Evolutionary conservation across 2,888 invertebrate species (phyloP).

Genomic region (Lacanobia wlatinum): DNA sequence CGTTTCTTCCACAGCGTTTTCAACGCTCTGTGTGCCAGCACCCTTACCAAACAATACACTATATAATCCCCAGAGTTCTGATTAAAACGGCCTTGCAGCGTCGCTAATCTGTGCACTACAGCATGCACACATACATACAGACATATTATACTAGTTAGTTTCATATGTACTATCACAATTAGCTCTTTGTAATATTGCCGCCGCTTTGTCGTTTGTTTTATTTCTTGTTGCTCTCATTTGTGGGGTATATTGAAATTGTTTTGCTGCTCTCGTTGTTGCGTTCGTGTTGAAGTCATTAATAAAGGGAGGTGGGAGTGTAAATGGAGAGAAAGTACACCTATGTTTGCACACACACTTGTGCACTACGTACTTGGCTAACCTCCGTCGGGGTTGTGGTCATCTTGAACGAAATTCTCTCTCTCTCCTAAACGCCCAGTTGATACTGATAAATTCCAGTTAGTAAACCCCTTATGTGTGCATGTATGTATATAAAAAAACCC

Average conservation of each 20-base stretch:
- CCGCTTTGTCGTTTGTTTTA: constrained; percentile 43
- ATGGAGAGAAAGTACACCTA: too few species aligned
- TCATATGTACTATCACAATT: constrained; percentile 55
- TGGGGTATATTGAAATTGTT: constrained; percentile 13
- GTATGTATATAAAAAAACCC: too few species aligned
- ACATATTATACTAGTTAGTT: constrained; percentile 28
- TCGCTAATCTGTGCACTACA: constrained; percentile 58
- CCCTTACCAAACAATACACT: constrained; percentile 58
- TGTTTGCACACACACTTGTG: too few species aligned
- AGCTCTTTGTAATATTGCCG: constrained; percentile 65
- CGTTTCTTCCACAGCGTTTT: neutral
- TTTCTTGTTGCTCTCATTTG: constrained; percentile 32
- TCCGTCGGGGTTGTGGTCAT: too few species aligned
- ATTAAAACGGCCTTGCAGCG: constrained; percentile 69
- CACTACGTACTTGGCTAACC: too few species aligned
- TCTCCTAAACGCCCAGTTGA: too few species aligned
- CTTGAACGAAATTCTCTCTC: too few species aligned
- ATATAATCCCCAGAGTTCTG: constrained; percentile 63
- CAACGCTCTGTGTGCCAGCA: neutral
- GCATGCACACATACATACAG: constrained; percentile 12
- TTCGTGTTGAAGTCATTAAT: too few species aligned
- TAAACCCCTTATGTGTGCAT: too few species aligned
- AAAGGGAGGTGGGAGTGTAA: too few species aligned
- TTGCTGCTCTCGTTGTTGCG: neutral
- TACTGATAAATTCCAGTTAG: too few species aligned